These are phyloP conservation scores for Dasyornis broadbenti DNA, from an alignment of 2,113 vertebrate species.

Conservation along the genomic window DNA sequence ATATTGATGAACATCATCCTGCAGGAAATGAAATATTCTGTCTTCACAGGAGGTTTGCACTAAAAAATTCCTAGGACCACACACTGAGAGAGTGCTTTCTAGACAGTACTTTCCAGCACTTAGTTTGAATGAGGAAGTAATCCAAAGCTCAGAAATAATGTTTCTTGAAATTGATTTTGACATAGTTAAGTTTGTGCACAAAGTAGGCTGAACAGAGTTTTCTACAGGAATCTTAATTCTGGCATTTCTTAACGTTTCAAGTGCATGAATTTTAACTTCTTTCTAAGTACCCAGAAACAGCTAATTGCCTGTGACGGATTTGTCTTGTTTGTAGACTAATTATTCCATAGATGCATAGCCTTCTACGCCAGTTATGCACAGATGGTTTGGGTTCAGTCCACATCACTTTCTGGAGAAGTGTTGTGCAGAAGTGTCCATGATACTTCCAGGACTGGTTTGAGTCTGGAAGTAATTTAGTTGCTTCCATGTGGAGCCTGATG, in stretches of 20 bases:
- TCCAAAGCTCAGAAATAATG: neutral
- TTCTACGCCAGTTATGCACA: neutral
- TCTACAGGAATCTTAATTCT: neutral
- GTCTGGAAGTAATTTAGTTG: constrained; percentile 21
- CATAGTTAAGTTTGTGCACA: neutral
- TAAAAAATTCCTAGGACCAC: constrained; percentile 5
- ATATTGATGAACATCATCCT: neutral
- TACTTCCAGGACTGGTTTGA: neutral
- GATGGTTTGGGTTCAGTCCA: constrained; percentile 9
- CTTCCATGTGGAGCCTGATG: neutral
- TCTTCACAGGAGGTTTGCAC: neutral
- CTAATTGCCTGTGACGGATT: neutral
- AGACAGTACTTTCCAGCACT: neutral
- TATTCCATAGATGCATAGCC: neutral
- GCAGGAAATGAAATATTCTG: neutral
- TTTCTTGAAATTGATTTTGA: neutral
- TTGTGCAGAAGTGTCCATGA: neutral
- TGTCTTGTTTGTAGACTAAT: neutral
- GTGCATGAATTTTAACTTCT: neutral
- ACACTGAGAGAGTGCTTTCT: neutral
- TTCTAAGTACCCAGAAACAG: neutral
- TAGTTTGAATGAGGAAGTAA: neutral
- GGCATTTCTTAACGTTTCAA: neutral
- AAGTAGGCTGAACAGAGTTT: neutral
- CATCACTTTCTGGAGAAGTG: neutral